Evolutionary conservation across 2,888 invertebrate species (phyloP).

Genomic region (Aphidoletes aphidimyza): DNA sequence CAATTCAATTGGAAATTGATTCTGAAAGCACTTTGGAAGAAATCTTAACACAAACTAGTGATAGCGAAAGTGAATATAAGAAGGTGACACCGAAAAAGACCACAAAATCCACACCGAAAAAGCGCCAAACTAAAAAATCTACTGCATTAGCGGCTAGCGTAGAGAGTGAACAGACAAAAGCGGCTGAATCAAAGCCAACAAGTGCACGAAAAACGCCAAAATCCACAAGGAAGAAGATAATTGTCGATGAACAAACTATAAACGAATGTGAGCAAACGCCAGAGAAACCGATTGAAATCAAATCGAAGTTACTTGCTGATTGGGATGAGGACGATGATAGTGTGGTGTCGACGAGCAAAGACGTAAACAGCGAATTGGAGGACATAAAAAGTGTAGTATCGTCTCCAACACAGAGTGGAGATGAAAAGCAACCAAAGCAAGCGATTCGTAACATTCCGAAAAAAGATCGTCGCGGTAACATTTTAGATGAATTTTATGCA

Average conservation of each 20-base stretch:
- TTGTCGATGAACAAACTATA: constrained; percentile 59
- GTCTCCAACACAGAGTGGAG: constrained; percentile 12
- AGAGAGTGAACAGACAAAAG: background rate
- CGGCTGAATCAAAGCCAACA: background rate
- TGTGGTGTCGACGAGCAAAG: constrained; percentile 60
- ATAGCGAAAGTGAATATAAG: background rate
- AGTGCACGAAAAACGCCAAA: background rate
- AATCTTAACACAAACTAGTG: background rate
- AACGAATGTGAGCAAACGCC: constrained; percentile 61
- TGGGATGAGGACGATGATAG: constrained; percentile 75
- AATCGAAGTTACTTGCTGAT: constrained; percentile 78
- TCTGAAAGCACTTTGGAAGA: constrained; percentile 1
- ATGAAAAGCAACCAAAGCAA: constrained; percentile 53
- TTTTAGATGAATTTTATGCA: constrained; percentile 61
- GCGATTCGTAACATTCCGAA: constrained; percentile 64
- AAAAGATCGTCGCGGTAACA: constrained; percentile 64
- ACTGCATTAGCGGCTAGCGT: background rate
- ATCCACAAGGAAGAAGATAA: background rate
- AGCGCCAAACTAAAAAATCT: constrained; percentile 16
- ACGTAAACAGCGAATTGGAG: constrained; percentile 57
- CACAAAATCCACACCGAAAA: background rate
- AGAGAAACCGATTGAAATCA: constrained; percentile 68
- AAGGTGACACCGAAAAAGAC: background rate
- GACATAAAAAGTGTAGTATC: background rate
- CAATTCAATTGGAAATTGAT: background rate